phyloP scores from a whole-genome alignment of 2,113 vertebrate species.

The Corythornis madagascariensis region DNA sequence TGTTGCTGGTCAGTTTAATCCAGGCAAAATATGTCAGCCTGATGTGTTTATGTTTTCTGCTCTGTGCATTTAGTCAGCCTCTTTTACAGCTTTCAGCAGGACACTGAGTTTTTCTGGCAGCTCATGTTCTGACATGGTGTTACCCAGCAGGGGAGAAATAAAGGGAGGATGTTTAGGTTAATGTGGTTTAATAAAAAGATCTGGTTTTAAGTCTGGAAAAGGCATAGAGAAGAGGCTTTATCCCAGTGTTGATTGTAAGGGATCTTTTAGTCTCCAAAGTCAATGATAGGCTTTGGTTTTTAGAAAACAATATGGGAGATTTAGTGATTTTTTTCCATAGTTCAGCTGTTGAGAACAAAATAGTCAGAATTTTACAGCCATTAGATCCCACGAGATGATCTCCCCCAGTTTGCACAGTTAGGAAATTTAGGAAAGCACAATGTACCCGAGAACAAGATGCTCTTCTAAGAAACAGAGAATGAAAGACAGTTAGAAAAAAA shows the following conservation, averaged over 20 bases:
- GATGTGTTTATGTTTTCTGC: background rate
- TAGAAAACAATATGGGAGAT: background rate
- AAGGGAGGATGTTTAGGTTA: constrained; percentile 66
- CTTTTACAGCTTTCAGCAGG: background rate
- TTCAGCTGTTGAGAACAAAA: background rate
- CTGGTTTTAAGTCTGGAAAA: constrained; percentile 43
- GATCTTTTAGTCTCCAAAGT: background rate
- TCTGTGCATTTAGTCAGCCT: background rate
- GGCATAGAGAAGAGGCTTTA: background rate
- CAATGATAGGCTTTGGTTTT: background rate
- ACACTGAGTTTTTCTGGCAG: constrained; percentile 32
- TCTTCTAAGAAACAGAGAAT: background rate
- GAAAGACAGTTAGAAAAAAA: background rate
- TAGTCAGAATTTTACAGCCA: background rate
- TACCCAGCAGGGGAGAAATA: constrained; percentile 61
- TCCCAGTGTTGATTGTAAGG: background rate
- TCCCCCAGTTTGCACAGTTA: background rate
- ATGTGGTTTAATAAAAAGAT: constrained; percentile 64
- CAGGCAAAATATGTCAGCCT: background rate
- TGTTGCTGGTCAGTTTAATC: background rate
- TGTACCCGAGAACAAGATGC: background rate
- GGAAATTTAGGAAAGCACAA: background rate
- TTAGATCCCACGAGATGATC: background rate
- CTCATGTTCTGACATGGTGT: constrained; percentile 41
- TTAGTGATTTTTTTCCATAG: background rate